Percentiles rank a stretch among this genome's conserved stretches.
These are phyloP conservation scores for Rhinichthys klamathensis DNA, from an alignment of 2,113 vertebrate genomes.

Conservation along the genomic window DNA sequence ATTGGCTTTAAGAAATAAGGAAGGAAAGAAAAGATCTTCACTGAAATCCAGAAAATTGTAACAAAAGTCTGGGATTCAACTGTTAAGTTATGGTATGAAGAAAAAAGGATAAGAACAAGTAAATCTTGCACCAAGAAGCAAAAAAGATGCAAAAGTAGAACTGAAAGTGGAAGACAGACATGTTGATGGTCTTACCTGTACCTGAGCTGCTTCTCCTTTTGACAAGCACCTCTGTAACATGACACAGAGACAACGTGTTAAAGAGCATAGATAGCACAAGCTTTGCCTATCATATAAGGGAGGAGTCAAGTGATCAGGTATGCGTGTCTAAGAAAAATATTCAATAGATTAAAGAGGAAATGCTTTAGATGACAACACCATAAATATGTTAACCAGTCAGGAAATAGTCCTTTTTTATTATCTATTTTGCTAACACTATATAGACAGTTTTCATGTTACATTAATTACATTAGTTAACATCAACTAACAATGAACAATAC, in stretches of 20 bases:
- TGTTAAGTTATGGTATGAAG: not conserved
- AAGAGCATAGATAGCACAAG: slow-evolving; percentile 16
- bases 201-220: slow-evolving; percentile 74
- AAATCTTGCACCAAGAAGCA: not conserved
- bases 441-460: no score
- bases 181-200: slow-evolving; percentile 66
- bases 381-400: not conserved
- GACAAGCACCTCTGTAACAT: slow-evolving; percentile 69
- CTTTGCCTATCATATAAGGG: slow-evolving; percentile 28
- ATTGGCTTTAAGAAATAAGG: not conserved
- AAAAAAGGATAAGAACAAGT: not conserved
- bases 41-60: not conserved
- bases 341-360: not conserved
- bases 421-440: not conserved
- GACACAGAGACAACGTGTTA: slow-evolving; percentile 31
- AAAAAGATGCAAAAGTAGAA: not conserved
- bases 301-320: not conserved
- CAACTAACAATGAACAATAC: no score
- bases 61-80: not conserved
- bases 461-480: no score
- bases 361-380: not conserved
- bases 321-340: slow-evolving; percentile 30
- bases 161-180: not conserved
- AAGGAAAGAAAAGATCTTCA: not conserved
- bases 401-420: not conserved